A percentile compares a stretch with the other conserved stretches of the same genome.
phyloP scores from a whole-genome alignment of 2,113 vertebrate genomes.

The Cercocebus atys region DNA sequence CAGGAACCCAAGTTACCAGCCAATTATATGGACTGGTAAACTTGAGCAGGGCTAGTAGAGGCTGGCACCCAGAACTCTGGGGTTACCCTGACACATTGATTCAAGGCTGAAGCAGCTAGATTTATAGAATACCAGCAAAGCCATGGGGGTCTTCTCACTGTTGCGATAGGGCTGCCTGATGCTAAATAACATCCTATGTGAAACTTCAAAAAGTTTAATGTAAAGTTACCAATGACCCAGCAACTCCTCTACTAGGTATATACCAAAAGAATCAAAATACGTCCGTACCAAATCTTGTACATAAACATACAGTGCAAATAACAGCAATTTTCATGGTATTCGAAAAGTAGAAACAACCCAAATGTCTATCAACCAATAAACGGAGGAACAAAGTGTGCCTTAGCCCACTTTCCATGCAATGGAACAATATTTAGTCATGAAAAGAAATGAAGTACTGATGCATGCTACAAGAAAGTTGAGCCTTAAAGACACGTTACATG shows the following conservation, averaged over 20 bases:
- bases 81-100: background rate
- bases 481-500: background rate
- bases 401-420: too few species aligned
- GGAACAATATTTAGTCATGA: background rate
- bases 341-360: background rate
- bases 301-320: background rate
- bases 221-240: background rate
- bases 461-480: background rate
- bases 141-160: background rate
- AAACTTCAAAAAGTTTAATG: background rate
- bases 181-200: background rate
- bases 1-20: background rate
- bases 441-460: background rate
- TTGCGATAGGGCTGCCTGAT: background rate
- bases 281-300: background rate
- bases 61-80: too few species aligned
- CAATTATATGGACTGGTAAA: background rate
- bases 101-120: background rate
- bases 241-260: rapidly evolving
- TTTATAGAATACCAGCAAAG: background rate
- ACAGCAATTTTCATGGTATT: background rate
- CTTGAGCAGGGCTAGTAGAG: background rate
- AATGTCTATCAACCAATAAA: background rate
- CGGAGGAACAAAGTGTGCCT: background rate
- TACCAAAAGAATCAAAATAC: background rate